Conservation (phyloP, 2,888 invertebrate species). For the Galeruca laticollis region DNA sequence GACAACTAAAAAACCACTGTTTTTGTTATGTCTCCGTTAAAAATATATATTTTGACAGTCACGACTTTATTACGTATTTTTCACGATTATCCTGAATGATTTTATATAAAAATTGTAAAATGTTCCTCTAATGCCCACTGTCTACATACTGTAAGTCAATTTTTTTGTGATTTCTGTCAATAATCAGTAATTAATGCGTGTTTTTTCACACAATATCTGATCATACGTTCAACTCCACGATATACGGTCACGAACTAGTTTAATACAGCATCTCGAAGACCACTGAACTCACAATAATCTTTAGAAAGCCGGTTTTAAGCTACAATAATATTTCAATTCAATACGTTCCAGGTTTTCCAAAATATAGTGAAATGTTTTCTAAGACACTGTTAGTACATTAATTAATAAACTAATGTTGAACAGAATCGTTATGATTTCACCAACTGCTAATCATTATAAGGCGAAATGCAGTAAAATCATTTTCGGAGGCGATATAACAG, state of each 20-base stretch:
- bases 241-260: constrained; percentile 47
- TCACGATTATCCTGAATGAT: constrained; percentile 1
- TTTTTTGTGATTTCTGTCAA: constrained; percentile 21
- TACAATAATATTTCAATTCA: constrained; percentile 30
- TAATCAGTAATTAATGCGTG: constrained; percentile 40
- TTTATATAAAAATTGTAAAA: constrained; percentile 9
- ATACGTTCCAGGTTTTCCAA: not conserved
- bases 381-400: not conserved
- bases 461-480: not conserved
- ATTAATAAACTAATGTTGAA: not conserved
- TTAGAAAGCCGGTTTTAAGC: constrained; percentile 47
- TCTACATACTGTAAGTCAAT: constrained; percentile 3
- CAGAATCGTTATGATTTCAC: not conserved
- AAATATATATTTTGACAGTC: constrained; percentile 33
- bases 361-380: constrained; percentile 2
- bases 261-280: constrained; percentile 52
- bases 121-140: not conserved
- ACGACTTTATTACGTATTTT: constrained; percentile 31
- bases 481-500: not conserved
- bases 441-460: not conserved
- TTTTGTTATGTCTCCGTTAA: constrained; percentile 33
- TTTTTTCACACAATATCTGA: constrained; percentile 37
- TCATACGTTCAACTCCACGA: constrained; percentile 38
- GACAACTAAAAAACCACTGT: constrained; percentile 37
- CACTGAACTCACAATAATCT: constrained; percentile 53